Base-by-base conservation (phyloP, 2,888 invertebrate species). In the Phortica magna region DNA sequence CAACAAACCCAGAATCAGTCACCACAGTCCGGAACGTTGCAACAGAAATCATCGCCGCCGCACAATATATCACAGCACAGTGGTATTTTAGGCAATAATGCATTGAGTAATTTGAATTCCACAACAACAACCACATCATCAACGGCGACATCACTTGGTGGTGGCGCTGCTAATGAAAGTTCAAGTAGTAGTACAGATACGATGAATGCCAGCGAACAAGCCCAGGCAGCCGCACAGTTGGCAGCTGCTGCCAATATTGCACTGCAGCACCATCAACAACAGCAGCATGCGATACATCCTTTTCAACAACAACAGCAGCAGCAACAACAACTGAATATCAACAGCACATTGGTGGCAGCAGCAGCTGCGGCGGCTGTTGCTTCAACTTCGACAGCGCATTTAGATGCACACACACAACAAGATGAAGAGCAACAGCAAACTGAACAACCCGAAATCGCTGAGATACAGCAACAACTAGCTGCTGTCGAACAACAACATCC, bases 161-260 rank as follows among this genome's bases (percentile, higher is more conserved):
- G 88, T 43, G 84, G 83, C 53, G 81, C 81, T 76, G 81, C 77
- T 74, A 87, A 85, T 78, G 85, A 83, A 68, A 80, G 81, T 42
- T 71, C 74, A 74, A 81, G 80, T 75, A 88, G 91, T 75, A 83
- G 83, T 77, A 85, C 83, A 73, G 89, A 86, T 73, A 75, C 80
- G 74, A 68, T 80, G 76, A 77, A 80, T 78, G 78, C 77, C 77
- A 81, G 80, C 76, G 88, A 89, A 70, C 89, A 89, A 80, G 79
- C 88, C 19, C 88, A 87, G 78, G 85, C 90, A 75, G 84, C 89
- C 68, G 88, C 85, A 42, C 90, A 90, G 80, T 83, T 89, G 77
- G 89, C 89, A 57, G 87, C 89, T 65, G 87, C 90, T 81, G 88
- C 88, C 5, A 88, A 86, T 74, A 87, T 93, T 82, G 91, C 94